Base-by-base conservation (phyloP, 2,113 vertebrate genomes). In the Toxostoma redivivum region DNA sequence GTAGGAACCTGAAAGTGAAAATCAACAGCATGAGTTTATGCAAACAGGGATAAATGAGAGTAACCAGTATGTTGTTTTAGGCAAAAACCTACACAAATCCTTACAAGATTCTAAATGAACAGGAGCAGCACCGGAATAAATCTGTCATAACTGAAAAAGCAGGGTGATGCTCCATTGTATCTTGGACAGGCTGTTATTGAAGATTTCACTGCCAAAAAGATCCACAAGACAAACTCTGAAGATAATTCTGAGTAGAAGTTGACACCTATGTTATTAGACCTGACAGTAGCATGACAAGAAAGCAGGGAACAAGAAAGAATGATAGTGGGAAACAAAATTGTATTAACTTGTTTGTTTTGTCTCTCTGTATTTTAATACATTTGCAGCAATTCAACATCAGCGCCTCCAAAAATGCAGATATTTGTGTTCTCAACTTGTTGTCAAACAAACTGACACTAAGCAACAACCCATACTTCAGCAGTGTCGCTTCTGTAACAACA, bases 171-270 rank as follows among this genome's bases (percentile, higher is more conserved):
- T 95, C 70, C 50, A 76, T 90, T 97, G 79, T 95, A 13, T 76
- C 71, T 90, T 92, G 90, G 78, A 94, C 85, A 93, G 65, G 48
- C n/a, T 94, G 50, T 95, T 82, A 95, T 81, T 94, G 94, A 96
- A 92, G 79, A 91, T 92, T 90, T 91, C 47, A 53, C 33, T 61
- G 74, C 38, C 5, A 18, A 80, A 94, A 87, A 91, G 64, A 82
- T 87, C 81, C 69, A 31, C 50, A 88, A 92, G 88, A 88, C 53
- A 66, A 80, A 88, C 50, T 62, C 66, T 67, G 74, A 93, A 86
- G 79, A 61, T 45, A 94, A 85, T 45, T 88, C 78, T 88, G 62
- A 72, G 62, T 61, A 90, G 85, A 82, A 88, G 74, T 42, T 93
- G 92, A 95, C 2, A 12, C 47, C 88, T 94, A 17, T 91, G 54